Evolutionary conservation across 37 sponge, comb jelly and placozoan genomes (phyloP), one percentile per base, ranked within the genome.

Genomic region (Dysidea cf. avara): DNA sequence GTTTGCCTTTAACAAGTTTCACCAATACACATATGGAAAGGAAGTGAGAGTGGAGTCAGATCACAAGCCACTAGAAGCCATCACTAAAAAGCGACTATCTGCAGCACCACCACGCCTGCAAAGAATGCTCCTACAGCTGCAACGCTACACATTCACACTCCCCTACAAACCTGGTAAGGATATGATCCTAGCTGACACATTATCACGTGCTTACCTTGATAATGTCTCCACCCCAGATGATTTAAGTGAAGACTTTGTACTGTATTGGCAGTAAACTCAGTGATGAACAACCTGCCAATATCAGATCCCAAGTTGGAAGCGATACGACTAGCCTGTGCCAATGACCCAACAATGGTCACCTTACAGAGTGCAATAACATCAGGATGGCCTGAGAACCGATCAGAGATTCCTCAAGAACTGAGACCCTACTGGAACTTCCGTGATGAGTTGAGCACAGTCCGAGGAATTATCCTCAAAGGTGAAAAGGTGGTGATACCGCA

Each of bases 101-200:
- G 58, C 3, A 6, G 63, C 75, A 25, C 86, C 86, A 11, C 53
- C 29, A n/a, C 58, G 81, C 39, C 61, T 79, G 22, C 80, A 86
- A 51, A 18, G 80, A 32, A 72, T 86, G 55, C 47, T 86, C 26
- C 62, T 79, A 2, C 37, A 39, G 7, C 62, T 75, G 1, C 86
- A 86, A 43, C 35, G 72, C 43, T 86, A 67, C 69, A 66, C 24
- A 30, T 69, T 86, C 47, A 66, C 33, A 13, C 38, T 82, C 2
- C 52, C 14, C 26, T 82, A 82, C 61, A 68, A 66, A 52, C 51
- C 46, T 60, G 83, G 75, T 37, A 39, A 3, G 0, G 22, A 50
- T 13, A 67, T 82, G 75, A 40, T 43, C 68, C 68, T 82, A 1
- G 75, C 83, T 36, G 83, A 74, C 25, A 74, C 83, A n/a, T 39